Conservation (phyloP, 2,113 vertebrate genomes). For the Bos indicus region DNA sequence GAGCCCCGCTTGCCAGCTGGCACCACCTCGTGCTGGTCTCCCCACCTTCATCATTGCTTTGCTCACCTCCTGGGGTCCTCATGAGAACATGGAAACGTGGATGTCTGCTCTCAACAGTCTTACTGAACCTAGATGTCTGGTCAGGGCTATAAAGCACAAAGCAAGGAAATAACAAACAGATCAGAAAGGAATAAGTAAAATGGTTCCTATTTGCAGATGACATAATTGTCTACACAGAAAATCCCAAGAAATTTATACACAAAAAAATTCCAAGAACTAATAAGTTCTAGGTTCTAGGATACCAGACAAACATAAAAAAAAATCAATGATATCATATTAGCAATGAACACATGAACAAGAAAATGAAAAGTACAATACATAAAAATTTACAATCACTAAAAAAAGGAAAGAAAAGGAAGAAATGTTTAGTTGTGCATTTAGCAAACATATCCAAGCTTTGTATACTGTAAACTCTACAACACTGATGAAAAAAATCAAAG, state of each 20-base stretch:
- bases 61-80: background rate
- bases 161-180: background rate
- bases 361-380: background rate
- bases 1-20: too few species aligned
- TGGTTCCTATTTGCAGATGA: background rate
- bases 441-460: background rate
- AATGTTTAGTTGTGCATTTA: background rate
- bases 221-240: background rate
- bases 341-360: background rate
- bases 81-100: rapidly evolving
- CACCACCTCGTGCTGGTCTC: rapidly evolving
- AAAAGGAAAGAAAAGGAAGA: background rate
- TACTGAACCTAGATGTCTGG: background rate
- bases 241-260: background rate
- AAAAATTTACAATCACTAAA: background rate
- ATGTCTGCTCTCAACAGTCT: background rate
- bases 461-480: background rate
- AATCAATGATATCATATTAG: background rate
- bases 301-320: background rate
- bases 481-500: background rate
- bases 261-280: background rate
- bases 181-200: background rate
- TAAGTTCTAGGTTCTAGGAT: background rate
- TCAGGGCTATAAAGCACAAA: background rate
- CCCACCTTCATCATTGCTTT: background rate